A percentile compares a stretch with the other conserved stretches of the same genome.
phyloP scores from a whole-genome alignment of 2,888 invertebrate genomes.

The Stictocephala bisonia region DNA sequence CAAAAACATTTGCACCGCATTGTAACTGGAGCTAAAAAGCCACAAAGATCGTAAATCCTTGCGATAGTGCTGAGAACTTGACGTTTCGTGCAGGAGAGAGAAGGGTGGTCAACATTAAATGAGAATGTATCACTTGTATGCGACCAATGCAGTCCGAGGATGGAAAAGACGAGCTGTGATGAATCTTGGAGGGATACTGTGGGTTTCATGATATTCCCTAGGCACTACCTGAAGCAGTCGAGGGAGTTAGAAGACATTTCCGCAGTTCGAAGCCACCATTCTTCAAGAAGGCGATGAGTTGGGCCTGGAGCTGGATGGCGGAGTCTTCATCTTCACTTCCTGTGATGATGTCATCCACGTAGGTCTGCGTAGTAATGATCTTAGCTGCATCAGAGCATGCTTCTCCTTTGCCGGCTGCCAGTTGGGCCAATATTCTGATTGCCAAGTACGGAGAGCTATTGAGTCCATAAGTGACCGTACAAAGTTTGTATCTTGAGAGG shows the following conservation, averaged over 20 bases:
- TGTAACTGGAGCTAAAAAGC: background rate
- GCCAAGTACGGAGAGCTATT: conserved; percentile 53
- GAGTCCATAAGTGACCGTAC: conserved; percentile 55
- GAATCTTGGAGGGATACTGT: background rate
- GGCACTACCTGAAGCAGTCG: background rate
- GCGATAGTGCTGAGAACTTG: background rate
- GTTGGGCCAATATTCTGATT: conserved; percentile 48
- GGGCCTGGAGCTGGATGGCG: background rate
- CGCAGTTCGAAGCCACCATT: conserved; percentile 34
- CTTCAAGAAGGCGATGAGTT: background rate
- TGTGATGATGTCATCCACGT: conserved; percentile 56
- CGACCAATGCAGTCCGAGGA: conserved; percentile 5
- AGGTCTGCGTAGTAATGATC: conserved; percentile 47
- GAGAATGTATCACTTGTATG: background rate
- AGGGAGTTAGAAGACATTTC: conserved; percentile 21
- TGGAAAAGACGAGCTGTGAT: background rate
- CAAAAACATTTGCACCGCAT: conserved; percentile 1
- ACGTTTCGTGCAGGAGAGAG: background rate
- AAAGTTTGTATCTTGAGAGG: conserved; percentile 45
- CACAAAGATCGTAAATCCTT: conserved; percentile 11
- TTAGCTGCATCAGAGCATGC: conserved; percentile 46
- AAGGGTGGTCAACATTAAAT: background rate
- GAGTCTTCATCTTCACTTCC: conserved; percentile 1
- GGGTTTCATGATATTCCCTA: background rate
- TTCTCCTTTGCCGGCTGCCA: conserved; percentile 45